Base-by-base conservation (phyloP, 1,140 invertebrate species). In the Cyphomyrmex costatus region DNA sequence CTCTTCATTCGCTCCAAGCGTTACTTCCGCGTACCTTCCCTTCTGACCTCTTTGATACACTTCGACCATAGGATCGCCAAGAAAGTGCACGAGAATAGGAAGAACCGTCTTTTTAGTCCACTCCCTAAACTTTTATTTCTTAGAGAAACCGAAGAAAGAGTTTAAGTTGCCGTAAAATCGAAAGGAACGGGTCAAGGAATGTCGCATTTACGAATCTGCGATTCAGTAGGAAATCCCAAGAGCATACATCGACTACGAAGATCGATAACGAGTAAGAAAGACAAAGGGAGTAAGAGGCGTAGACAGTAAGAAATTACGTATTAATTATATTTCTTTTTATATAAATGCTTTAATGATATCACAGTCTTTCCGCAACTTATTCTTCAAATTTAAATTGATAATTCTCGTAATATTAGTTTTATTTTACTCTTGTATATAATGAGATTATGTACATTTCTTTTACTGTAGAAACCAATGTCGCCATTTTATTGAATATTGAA, bases 71-170 rank as follows among this genome's bases (percentile, higher is more conserved):
- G 36, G 24, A 83, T 74, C 56, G 79, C 66, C 53, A 30, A 49
- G 46, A 79, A 51, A 80, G 46, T 30, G 66, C 21, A 82, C 63
- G 79, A 46, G 79, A 82, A 73, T 66, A 73, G 68, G 53, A 83
- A 73, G 53, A 83, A 73, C 19, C 79, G 68, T 83, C 79, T 83
- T 83, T 74, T 83, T 83, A 83, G 53, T 60, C 68, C 14, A 14
- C 36, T 83, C 46, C 24, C 56, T 60, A 73, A 83, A 83, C 79
- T 83, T 83, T 83, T 83, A 83, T 83, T 83, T 83, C 79, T 83
- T 73, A 42, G 24, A 49, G 79, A 60, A 60, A 83, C 27, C 68
- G 36, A 83, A 60, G n/a, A 24, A 83, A 73, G 65, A 68, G 36
- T 82, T 82, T 24, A 82, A 82, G 79, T 83, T 74, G 68, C 68